Evolutionary conservation across 2,888 invertebrate species (phyloP), one percentile per base, ranked within the genome.

Genomic region (Caenorhabditis becei): DNA sequence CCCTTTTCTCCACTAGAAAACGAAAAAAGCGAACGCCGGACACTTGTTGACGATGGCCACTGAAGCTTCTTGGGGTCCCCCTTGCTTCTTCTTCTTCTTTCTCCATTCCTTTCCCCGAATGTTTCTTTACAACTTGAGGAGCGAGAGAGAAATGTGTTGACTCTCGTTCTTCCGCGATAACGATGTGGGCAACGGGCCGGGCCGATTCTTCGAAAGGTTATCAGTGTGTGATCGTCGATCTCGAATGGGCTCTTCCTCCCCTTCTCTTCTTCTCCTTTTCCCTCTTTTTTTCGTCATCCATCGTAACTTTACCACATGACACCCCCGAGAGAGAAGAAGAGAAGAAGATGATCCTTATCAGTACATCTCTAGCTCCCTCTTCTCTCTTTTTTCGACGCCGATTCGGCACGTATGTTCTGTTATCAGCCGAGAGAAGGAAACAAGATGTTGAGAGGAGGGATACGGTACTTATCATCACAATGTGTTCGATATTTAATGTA

Each of bases 151-250:
- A 8, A 5, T 35, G 35, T 35, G 56, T 67, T 67, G 53, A 24
- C 20, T 58, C 35, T 66, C 24, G 26, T 56, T 59, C 70, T 59
- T 70, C 59, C 51, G 47, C 24, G 71, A 71, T 71, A 71, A 63
- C 71, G 71, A 71, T 35, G 20, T n/a, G 32, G 51, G 59, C 16
- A 37, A 35, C 14, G 53, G 20, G 51, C n/a, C n/a, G 59, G 44
- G 70, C 37, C 70, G 44, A 63, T 72, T 72, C 72, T 72, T 72
- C 58, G 72, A 72, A 72, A 63, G 63, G 72, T 72, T 72, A 72
- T 72, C 72, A 72, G 62, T 71, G 51, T 59, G 41, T 63, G 72
- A 71, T 71, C 71, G 71, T 69, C 67, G 47, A 47, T 58, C 35
- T 24, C 23, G 41, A 41, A 41, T 41, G 70, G 61, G 70, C 62